These are phyloP conservation scores for Macropus fuliginosus DNA, from an alignment of 2,797 vertebrate species.

Conservation along the genomic window DNA sequence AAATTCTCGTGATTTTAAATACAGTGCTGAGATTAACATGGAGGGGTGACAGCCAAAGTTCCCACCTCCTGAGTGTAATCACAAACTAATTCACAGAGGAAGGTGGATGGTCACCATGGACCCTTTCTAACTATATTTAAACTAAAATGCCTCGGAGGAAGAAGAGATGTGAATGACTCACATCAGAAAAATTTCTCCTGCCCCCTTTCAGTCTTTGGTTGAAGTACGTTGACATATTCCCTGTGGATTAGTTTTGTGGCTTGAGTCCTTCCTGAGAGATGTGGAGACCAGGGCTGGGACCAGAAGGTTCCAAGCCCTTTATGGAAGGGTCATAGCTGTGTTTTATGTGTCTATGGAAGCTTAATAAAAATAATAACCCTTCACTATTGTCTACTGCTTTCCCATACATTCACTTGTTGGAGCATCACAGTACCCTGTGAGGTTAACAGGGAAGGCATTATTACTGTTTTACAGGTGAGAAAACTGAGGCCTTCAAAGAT, in stretches of 20 bases:
- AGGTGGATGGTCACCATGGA: accelerated
- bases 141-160: background rate
- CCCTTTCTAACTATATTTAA: background rate
- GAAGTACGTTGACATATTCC: background rate
- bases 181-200: background rate
- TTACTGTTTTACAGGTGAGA: background rate
- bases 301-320: background rate
- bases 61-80: background rate
- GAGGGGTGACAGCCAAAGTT: background rate
- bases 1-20: background rate
- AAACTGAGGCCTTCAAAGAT: background rate
- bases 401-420: background rate
- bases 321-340: background rate
- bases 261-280: background rate
- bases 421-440: background rate
- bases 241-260: background rate
- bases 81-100: background rate
- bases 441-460: background rate
- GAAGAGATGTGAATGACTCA: background rate
- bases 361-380: background rate
- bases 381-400: background rate
- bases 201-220: background rate
- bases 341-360: background rate
- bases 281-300: background rate
- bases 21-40: background rate